Percentiles rank a stretch among this genome's conserved stretches.
Conservation (phyloP, 1,140 invertebrate species). For the Listronotus oregonensis region DNA sequence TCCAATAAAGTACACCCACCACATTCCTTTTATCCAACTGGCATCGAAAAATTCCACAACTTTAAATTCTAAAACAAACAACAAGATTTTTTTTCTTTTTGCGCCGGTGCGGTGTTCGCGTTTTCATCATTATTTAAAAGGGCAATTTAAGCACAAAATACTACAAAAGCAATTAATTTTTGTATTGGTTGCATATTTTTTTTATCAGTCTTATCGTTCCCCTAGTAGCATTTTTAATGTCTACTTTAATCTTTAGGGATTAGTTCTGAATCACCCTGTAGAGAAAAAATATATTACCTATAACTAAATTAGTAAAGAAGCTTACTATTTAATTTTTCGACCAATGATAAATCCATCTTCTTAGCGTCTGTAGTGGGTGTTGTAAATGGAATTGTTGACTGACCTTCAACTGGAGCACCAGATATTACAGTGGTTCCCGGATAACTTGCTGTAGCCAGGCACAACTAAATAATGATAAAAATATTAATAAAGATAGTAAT, state of each 20-base stretch:
- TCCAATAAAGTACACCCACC: constrained; percentile 89
- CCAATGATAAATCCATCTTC: constrained; percentile 40
- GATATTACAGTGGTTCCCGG: constrained; percentile 46
- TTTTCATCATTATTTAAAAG: too few species aligned
- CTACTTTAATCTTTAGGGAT: too few species aligned
- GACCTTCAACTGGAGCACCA: constrained; percentile 12
- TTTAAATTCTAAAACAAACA: constrained; percentile 60
- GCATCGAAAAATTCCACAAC: constrained; percentile 72
- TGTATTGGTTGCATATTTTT: too few species aligned
- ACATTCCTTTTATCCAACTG: constrained; percentile 82
- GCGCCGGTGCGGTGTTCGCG: too few species aligned
- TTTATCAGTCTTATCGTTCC: too few species aligned
- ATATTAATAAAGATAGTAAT: too few species aligned
- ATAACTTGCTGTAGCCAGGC: constrained; percentile 62
- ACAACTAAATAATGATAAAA: constrained; percentile 55
- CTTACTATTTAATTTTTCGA: constrained; percentile 44
- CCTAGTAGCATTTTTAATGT: too few species aligned
- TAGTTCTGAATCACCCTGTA: too few species aligned
- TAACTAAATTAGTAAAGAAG: background rate
- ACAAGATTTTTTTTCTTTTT: too few species aligned
- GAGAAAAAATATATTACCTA: too few species aligned
- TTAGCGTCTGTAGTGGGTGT: constrained; percentile 18
- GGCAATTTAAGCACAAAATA: too few species aligned
- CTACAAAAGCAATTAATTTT: too few species aligned
- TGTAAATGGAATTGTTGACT: background rate